Evolutionary conservation across 2,888 invertebrate species (phyloP), one percentile per base, ranked within the genome.

Genomic region (Hemicrepidius hirtus): DNA sequence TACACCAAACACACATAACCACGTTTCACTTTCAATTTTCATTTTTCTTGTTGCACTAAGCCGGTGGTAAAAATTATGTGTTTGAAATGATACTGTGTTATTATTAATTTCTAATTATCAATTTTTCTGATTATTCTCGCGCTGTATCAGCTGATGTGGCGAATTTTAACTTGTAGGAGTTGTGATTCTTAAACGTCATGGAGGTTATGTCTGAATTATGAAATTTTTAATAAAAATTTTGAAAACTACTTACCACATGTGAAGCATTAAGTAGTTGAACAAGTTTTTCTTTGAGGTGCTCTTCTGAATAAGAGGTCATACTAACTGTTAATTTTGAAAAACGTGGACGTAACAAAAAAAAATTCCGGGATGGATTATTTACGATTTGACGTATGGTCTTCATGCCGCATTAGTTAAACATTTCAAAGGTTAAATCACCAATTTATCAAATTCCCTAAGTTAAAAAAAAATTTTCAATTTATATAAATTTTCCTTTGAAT

Each of bases 241-340:
- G 40, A 24, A 46, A 87, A 76, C 81, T 87, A 91, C 92, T 91
- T 90, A 93, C 93, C 86, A 93, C 92, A 87, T 92, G 90, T 81
- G 89, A 87, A 79, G 93, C 92, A 81, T 91, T 90, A 83, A 93
- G 87, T 87, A 90, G 91, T 86, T 91, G 89, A 79, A 86, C 86
- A 80, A 93, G 87, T 86, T 93, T 93, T 80, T 90, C 89, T 85
- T 89, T 90, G 82, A 93, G 88, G 85, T 92, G 88, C 80, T 88
- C 89, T 86, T 90, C 91, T 79, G 90, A 89, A 86, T 91, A 91
- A n/a, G n/a, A n/a, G 85, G 90, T 88, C 92, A 92, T 92, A 87
- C 87, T 89, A 76, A 77, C 72, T 37, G 77, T 75, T 74, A 50
- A 53, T 63, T 69, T 68, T 49, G 77, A 20, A 84, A 66, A 24